Evolutionary conservation across 1,140 invertebrate genomes (phyloP).

Genomic region (Danaus plexippus): DNA sequence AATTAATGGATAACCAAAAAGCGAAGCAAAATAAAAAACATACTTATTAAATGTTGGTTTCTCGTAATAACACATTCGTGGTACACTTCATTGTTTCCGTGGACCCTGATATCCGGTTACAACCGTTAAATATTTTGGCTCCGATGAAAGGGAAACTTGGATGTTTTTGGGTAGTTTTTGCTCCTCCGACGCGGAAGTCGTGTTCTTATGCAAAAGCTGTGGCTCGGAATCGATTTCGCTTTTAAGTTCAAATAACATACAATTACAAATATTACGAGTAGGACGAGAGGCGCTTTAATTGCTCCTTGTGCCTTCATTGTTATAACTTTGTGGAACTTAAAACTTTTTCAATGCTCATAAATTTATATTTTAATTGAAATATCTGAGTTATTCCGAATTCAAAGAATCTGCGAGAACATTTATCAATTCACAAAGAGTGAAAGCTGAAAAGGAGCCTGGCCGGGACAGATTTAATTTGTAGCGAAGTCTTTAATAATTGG

Average conservation of each 20-base stretch:
- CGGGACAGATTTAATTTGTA: conserved; percentile 72
- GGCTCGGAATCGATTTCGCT: conserved; percentile 62
- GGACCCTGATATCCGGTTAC: conserved; percentile 67
- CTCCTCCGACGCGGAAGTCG: conserved; percentile 61
- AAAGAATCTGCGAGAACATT: conserved; percentile 66
- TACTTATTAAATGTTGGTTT: conserved; percentile 71
- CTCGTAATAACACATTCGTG: conserved; percentile 69
- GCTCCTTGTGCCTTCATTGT: conserved; percentile 37
- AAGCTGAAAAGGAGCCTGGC: conserved; percentile 67
- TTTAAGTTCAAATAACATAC: conserved; percentile 60
- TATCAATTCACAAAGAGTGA: conserved; percentile 71
- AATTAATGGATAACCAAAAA: conserved; percentile 70
- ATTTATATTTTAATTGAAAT: conserved; percentile 64
- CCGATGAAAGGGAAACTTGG: conserved; percentile 66
- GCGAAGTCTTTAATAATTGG: conserved; percentile 72
- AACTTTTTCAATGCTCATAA: conserved; percentile 32
- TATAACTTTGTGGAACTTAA: conserved; percentile 25
- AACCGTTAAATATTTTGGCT: conserved; percentile 69
- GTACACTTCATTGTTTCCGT: conserved; percentile 67
- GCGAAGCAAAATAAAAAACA: conserved; percentile 64
- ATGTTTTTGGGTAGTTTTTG: conserved; percentile 68
- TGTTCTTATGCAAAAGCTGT: conserved; percentile 64
- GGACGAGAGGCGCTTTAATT: conserved; percentile 39
- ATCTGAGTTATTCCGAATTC: conserved; percentile 60
- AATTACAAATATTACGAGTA: conserved; percentile 53